A percentile compares a stretch with the other conserved stretches of the same genome.
Evolutionary conservation across 2,797 vertebrate genomes (phyloP).

Genomic region (Acrossocheilus fasciatus): DNA sequence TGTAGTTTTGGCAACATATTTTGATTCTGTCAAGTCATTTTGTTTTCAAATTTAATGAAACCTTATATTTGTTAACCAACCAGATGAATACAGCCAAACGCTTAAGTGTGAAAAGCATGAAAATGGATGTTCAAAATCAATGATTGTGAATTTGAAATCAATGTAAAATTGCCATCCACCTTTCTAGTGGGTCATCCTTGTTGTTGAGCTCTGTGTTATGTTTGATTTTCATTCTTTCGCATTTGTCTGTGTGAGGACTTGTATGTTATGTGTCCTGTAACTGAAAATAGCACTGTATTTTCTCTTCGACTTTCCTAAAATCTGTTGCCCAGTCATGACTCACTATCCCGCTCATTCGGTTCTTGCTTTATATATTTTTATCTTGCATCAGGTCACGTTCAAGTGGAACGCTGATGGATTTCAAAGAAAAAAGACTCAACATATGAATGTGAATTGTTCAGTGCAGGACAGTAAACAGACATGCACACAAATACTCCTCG

Average conservation of each 20-base stretch:
- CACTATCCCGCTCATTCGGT: background rate
- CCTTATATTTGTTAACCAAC: background rate
- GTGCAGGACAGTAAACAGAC: background rate
- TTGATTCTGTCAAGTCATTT: background rate
- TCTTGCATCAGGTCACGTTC: slow-evolving; percentile 21
- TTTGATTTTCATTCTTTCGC: background rate
- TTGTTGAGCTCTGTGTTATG: background rate
- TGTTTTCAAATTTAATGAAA: background rate
- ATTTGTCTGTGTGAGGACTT: slow-evolving; percentile 24
- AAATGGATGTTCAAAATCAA: background rate
- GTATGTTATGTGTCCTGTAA: slow-evolving; percentile 1
- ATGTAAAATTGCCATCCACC: background rate
- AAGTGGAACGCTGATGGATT: background rate
- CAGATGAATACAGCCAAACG: background rate
- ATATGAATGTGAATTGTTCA: background rate
- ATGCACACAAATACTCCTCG: background rate
- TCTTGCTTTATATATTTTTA: slow-evolving; percentile 28
- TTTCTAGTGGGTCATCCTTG: background rate
- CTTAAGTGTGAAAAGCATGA: background rate
- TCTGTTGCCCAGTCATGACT: slow-evolving; percentile 14
- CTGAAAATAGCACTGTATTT: slow-evolving; percentile 20
- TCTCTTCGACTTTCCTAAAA: slow-evolving; percentile 12
- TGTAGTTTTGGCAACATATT: background rate
- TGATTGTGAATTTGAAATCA: background rate
- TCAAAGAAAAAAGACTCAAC: background rate